A percentile compares a stretch with the other conserved stretches of the same genome.
Conservation (phyloP, 2,113 vertebrate species). For the Misgurnus anguillicaudatus region DNA sequence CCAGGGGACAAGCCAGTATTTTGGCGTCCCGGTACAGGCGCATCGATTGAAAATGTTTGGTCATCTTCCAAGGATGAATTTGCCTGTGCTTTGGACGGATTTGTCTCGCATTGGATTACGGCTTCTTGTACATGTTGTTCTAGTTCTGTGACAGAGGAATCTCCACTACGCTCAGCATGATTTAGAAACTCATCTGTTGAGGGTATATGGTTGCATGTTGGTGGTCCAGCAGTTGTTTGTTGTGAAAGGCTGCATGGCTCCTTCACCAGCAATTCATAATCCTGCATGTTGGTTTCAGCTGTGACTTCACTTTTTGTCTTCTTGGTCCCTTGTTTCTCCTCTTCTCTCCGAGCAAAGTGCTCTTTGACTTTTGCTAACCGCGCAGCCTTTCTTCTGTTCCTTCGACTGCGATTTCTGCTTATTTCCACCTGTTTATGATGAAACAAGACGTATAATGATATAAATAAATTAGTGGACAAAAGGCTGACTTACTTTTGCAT, state of each 20-base stretch:
- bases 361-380: constrained; percentile 63
- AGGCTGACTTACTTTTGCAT: background rate
- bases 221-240: constrained; percentile 2
- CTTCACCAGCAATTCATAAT: constrained; percentile 9
- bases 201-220: background rate
- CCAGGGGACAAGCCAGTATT: constrained; percentile 16
- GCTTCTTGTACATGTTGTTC: background rate
- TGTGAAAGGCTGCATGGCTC: constrained; percentile 18
- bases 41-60: constrained; percentile 13
- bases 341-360: constrained; percentile 57
- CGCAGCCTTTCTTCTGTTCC: constrained; percentile 60
- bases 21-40: constrained; percentile 1
- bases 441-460: constrained; percentile 10
- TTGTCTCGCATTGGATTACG: constrained; percentile 14
- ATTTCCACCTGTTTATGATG: constrained; percentile 64
- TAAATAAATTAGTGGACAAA: no score
- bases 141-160: constrained; percentile 7
- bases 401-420: constrained; percentile 53
- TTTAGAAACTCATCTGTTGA: background rate
- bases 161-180: background rate
- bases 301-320: background rate
- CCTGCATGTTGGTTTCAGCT: background rate
- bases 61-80: constrained; percentile 18
- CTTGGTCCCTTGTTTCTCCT: constrained; percentile 16
- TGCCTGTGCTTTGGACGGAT: constrained; percentile 32